phyloP scores from a whole-genome alignment of 1,140 invertebrate species.

The Venustaconcha ellipsiformis region DNA sequence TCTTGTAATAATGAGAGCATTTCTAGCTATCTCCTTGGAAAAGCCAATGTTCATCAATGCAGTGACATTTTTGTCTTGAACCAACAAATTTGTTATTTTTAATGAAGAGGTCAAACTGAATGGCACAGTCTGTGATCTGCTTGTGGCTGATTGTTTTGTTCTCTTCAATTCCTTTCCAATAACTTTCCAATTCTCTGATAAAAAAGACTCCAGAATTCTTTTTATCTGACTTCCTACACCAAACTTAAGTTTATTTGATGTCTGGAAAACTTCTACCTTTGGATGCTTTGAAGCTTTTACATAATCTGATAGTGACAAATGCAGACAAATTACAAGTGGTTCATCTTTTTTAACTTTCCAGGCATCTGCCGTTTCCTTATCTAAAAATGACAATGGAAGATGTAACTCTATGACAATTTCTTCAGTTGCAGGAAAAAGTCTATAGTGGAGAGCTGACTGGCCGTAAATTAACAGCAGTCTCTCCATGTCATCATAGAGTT shows the following conservation, averaged over 20 bases:
- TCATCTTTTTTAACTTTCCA: conserved; percentile 47
- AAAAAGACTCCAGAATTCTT: conserved; percentile 35
- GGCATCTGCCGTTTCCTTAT: conserved; percentile 46
- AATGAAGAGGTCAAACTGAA: not conserved
- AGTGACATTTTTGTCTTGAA: conserved; percentile 38
- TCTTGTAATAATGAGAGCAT: conserved; percentile 41
- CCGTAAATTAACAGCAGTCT: conserved; percentile 34
- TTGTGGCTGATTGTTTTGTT: not conserved
- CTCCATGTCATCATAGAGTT: conserved; percentile 37
- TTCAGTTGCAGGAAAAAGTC: conserved; percentile 49
- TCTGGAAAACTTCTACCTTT: conserved; percentile 52
- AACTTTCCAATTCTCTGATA: not conserved
- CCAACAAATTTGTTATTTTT: not conserved
- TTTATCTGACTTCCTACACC: conserved; percentile 49
- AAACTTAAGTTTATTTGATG: conserved; percentile 50
- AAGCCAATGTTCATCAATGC: conserved; percentile 47
- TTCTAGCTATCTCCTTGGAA: conserved; percentile 30
- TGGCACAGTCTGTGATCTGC: conserved; percentile 1
- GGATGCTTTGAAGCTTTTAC: conserved; percentile 44
- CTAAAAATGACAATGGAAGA: conserved; percentile 43
- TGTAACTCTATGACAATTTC: conserved; percentile 53
- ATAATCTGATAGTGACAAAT: conserved; percentile 46
- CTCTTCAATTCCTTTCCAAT: not conserved
- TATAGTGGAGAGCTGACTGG: conserved; percentile 35
- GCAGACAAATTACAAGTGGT: conserved; percentile 44